Base-by-base conservation (phyloP, 2,888 invertebrate species). In the Ecliptopera silaceata region DNA sequence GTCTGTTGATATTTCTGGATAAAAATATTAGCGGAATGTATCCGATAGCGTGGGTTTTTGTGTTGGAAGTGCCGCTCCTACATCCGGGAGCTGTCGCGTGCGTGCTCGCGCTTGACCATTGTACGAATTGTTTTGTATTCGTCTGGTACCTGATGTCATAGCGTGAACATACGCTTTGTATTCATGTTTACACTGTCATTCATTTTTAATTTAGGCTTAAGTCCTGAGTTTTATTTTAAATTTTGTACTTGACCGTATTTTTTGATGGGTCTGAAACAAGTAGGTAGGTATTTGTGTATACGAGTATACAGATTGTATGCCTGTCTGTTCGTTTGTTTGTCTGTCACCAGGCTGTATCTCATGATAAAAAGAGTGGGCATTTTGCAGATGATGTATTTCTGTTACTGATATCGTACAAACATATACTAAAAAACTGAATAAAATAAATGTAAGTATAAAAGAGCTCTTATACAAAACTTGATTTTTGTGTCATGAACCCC, bases 71-170 rank as follows among this genome's bases (percentile, higher is more conserved):
- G 56, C 46, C 41, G 36, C 29, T 34, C 13, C 15, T 18, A 26
- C 11, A 29, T 42, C 46, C 41, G 29, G 8, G 13, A 29, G 13
- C 41, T 51, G 31, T 42, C 17, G 11, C 31, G 26, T 69, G 64
- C 64, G 69, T 74, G 75, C 71, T 77, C 78, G 70, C 72, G 78
- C 66, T 64, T 75, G 71, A 64, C 74, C 72, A 77, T 79, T 80
- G 77, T 79, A 68, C 68, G 61, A 65, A 71, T 75, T 68, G 69
- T 65, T 61, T 51, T 44, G 48, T 46, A 57, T 49, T 65, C 63
- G 59, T 61, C 58, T 55, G 54, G 47, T 52, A 59, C 51, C 56
- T 56, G n/a, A n/a, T n/a, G 44, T 36, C 36, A 48, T 34, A 45
- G 34, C 48, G 39, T 41, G 43, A 45, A 52, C 52, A 52, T 48